Evolutionary conservation across 2,888 invertebrate species (phyloP).

Genomic region (Neoaliturus tenellus): DNA sequence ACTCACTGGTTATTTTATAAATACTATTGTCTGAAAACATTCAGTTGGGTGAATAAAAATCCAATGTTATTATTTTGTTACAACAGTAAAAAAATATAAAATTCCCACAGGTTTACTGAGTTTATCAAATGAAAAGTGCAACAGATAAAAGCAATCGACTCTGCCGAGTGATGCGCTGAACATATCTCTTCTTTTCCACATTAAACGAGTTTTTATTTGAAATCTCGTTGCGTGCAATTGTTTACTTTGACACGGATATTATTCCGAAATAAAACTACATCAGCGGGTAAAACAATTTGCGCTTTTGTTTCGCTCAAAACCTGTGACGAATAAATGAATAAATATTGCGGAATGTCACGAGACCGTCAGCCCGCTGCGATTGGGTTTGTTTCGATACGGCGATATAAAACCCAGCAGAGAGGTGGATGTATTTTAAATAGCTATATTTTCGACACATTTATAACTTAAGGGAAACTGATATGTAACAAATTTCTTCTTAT

Average conservation of each 20-base stretch:
- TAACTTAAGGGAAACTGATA: too few species aligned
- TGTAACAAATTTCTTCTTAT: too few species aligned
- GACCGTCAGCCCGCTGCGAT: neutral
- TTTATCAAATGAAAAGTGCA: neutral
- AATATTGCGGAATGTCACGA: neutral
- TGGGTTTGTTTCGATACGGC: neutral
- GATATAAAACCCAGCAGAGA: neutral
- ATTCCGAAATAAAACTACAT: neutral
- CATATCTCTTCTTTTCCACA: slow-evolving; percentile 6
- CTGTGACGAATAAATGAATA: slow-evolving; percentile 30
- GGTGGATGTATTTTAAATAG: too few species aligned
- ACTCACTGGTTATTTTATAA: too few species aligned
- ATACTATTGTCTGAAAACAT: too few species aligned
- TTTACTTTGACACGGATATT: slow-evolving; percentile 13
- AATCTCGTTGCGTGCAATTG: neutral
- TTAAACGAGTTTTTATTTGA: slow-evolving; percentile 2
- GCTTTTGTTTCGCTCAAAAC: neutral
- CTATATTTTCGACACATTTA: too few species aligned
- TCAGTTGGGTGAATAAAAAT: too few species aligned
- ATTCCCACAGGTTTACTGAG: neutral
- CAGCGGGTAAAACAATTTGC: slow-evolving; percentile 21
- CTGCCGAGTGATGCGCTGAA: neutral
- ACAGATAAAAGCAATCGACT: slow-evolving; percentile 2
- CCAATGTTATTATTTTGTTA: too few species aligned
- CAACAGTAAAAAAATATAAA: neutral